phyloP scores from a whole-genome alignment of 2,797 vertebrate genomes.

The Danio tinwini region DNA sequence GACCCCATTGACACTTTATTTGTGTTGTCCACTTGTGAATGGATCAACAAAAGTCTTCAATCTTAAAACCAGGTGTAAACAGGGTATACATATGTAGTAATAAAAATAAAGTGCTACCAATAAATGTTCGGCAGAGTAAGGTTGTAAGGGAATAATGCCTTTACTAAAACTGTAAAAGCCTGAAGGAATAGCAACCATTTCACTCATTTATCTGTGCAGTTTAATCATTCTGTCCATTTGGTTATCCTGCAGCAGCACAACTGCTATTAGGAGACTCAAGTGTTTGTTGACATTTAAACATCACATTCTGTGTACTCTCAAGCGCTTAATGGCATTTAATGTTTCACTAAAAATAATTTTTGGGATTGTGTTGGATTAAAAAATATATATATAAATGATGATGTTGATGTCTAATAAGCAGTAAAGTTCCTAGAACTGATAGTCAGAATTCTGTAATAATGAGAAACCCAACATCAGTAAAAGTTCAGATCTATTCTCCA shows the following conservation, averaged over 20 bases:
- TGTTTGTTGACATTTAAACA: slow-evolving; percentile 50
- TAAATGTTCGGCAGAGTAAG: neutral
- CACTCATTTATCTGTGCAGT: neutral
- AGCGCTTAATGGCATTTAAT: slow-evolving; percentile 41
- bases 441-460: neutral
- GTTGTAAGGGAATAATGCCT: neutral
- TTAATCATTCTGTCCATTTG: slow-evolving; percentile 4
- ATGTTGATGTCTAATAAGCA: neutral
- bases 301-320: slow-evolving; percentile 20
- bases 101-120: too few relatives aligned
- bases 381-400: neutral
- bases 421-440: neutral
- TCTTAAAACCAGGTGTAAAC: too few relatives aligned
- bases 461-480: neutral
- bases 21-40: too few relatives aligned
- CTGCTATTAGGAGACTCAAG: slow-evolving; percentile 24
- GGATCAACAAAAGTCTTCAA: too few relatives aligned
- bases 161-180: neutral
- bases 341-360: slow-evolving; percentile 24
- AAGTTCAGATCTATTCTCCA: neutral
- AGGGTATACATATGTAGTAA: too few relatives aligned
- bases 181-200: neutral
- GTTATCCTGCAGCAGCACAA: neutral
- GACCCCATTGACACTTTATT: too few relatives aligned
- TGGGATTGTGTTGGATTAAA: neutral